Evolutionary conservation across 2,797 vertebrate genomes (phyloP), one percentile per base, ranked within the genome.

Genomic region (Sebastes reedi): DNA sequence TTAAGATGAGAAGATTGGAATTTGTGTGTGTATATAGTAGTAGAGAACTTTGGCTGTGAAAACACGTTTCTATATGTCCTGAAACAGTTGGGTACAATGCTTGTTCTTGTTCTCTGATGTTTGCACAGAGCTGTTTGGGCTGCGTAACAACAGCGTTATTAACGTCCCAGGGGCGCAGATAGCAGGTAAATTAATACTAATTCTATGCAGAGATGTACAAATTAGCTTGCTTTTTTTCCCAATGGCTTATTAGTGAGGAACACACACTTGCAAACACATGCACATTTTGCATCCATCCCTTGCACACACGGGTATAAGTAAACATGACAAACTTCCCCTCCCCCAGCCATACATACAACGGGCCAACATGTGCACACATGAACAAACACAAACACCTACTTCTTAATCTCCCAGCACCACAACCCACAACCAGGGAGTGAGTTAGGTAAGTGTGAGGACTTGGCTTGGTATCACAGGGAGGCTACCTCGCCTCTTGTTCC

Each of bases 171-270:
- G 89, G 90, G 91, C 72, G 81, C 76, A 90, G 93, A 93, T 90
- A 88, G 87, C 89, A 91, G 87, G 78, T 88, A 92, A 92, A 95
- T 95, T 87, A 92, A 94, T 87, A 92, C 87, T 93, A 94, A 94
- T 94, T 90, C 90, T 88, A 91, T 92, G 89, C 91, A 91, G 87
- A 92, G 82, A 93, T 85, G 87, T 89, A 94, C 88, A 93, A 93
- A 91, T 92, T 90, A 88, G 91, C 87, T 79, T 79, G 73, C 62
- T 86, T 84, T 87, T 87, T 83, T 76, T 81, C 22, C 62, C 81
- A 81, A 77, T 81, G 82, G 88, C 89, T 91, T 91, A 87, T 94
- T 94, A 94, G 88, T 4, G 65, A 82, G 34, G 14, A 75, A 77
- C 65, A 58, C 74, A 76, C 22, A 75, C 64, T 75, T 25, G 68